These are phyloP conservation scores for Ryuthela nishihirai DNA, from an alignment of 2,888 invertebrate species.

Conservation along the genomic window DNA sequence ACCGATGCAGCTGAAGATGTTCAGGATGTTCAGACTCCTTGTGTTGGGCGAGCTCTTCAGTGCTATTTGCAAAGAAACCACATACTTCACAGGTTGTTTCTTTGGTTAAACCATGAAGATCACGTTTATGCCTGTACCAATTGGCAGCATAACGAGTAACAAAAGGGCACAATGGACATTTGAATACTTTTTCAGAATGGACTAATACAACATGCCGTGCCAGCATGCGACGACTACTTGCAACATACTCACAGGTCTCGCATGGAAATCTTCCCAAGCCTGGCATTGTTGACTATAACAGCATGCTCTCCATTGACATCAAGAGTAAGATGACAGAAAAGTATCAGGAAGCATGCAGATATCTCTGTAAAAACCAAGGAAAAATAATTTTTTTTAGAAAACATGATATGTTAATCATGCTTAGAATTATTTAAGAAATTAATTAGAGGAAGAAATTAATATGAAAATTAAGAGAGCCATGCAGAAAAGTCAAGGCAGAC, in stretches of 20 bases:
- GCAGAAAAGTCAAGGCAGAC: too few relatives aligned
- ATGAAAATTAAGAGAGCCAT: too few relatives aligned
- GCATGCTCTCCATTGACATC: constrained; percentile 24
- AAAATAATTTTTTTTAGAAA: too few relatives aligned
- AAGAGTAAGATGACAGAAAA: constrained; percentile 12
- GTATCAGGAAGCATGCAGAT: constrained; percentile 31
- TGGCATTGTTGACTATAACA: constrained; percentile 26
- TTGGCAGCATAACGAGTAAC: constrained; percentile 42
- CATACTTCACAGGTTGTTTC: constrained; percentile 54
- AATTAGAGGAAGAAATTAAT: too few relatives aligned
- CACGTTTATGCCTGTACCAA: constrained; percentile 40
- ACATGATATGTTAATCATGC: too few relatives aligned
- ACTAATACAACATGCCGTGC: constrained; percentile 36
- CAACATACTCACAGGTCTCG: constrained; percentile 34
- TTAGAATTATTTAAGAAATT: too few relatives aligned
- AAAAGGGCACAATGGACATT: constrained; percentile 43
- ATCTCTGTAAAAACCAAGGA: constrained; percentile 30
- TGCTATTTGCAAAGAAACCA: constrained; percentile 59
- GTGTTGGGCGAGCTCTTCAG: constrained; percentile 59
- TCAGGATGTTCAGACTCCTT: constrained; percentile 53
- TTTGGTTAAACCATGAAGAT: constrained; percentile 40
- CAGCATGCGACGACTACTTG: constrained; percentile 34
- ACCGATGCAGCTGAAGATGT: constrained; percentile 30
- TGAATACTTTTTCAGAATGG: constrained; percentile 40
- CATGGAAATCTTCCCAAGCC: constrained; percentile 34